Conservation (phyloP, 92 coral and sea anemone species). For the Porites divaricata region DNA sequence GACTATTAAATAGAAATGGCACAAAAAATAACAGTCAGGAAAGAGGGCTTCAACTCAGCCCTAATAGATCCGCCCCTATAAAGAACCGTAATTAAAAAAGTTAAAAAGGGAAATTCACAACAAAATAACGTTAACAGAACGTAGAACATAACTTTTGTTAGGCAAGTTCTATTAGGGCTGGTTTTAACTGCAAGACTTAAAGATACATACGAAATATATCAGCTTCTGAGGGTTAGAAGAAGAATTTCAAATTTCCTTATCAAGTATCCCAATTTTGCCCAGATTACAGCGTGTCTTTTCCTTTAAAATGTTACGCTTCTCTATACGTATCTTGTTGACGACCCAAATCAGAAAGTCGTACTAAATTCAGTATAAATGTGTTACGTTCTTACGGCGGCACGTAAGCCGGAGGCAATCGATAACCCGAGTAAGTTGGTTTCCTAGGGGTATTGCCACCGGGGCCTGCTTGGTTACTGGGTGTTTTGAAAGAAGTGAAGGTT, state of each 20-base stretch:
- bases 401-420: constrained; percentile 98
- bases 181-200: too few relatives aligned
- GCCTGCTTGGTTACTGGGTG: constrained; percentile 56
- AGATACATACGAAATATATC: too few relatives aligned
- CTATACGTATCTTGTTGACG: neutral
- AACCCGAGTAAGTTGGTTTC: constrained; percentile 86
- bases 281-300: neutral
- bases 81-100: too few relatives aligned
- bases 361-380: neutral
- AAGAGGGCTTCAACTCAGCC: too few relatives aligned
- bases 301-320: neutral
- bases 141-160: too few relatives aligned
- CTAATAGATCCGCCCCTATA: too few relatives aligned
- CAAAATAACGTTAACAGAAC: too few relatives aligned
- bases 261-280: neutral
- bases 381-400: constrained; percentile 82
- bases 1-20: too few relatives aligned
- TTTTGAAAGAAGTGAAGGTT: constrained; percentile 69
- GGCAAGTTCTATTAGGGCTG: too few relatives aligned
- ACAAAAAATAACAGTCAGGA: too few relatives aligned
- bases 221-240: neutral
- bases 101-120: too few relatives aligned
- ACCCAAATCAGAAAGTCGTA: neutral
- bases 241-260: neutral
- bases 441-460: constrained; percentile 63